Base-by-base conservation (phyloP, 2,113 vertebrate species). In the Syrmaticus mikado region DNA sequence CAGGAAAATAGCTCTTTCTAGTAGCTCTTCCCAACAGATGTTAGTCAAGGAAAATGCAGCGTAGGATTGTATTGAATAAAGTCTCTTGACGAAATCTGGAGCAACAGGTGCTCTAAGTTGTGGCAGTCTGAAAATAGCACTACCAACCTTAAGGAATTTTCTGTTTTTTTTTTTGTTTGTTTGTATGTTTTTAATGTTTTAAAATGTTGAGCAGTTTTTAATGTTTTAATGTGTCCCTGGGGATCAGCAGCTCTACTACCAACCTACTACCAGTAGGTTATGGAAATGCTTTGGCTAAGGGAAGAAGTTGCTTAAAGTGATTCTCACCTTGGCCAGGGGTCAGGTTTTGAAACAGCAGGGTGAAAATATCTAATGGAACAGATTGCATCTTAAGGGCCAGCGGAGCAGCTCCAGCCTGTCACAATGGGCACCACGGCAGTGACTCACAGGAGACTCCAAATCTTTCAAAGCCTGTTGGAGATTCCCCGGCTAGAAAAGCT, bases 1-100 rank as follows among this genome's bases (percentile, higher is more conserved):
- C 21, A 65, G 64, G 8, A 92, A 46, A 28, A 55, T 76, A 45
- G 41, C 2, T 40, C 27, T 53, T 76, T 46, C 25, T 22, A 52
- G 10, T 5, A 58, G 43, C 36, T 74, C 2, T n/a, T 92, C 25
- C 40, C 55, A 52, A 66, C 66, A 14, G 53, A 86, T 14, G 10
- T 38, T 36, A 2, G 3, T 0, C 32, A 20, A 66, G 17, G 45
- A 78, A 86, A 86, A 84, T 45, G 28, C 40, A 53, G 3, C 0
- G 0, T 13, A 40, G n/a, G 4, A 46, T 86, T 78, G 4, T 30
- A 53, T 2, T 43, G 52, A 68, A 77, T 58, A 75, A 55, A n/a
- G 68, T 13, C 7, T 50, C 12, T 70, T 53, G 8, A 45, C 27
- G 16, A 70, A 87, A 61, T 38, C 13, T 12, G 27, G 22, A 66